phyloP scores from a whole-genome alignment of 2,888 invertebrate species.

The Diarsia mendica region DNA sequence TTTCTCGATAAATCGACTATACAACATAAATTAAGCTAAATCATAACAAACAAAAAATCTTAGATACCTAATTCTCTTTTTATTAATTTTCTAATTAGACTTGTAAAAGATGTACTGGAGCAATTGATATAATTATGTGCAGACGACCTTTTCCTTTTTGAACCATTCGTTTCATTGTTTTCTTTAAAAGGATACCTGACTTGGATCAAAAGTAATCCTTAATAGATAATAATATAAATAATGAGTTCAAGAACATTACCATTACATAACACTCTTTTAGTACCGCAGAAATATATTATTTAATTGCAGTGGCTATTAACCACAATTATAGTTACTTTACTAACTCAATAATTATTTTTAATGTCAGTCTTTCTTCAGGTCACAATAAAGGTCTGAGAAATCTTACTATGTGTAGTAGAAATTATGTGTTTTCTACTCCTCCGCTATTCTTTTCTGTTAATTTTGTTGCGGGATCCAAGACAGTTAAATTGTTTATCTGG shows the following conservation, averaged over 20 bases:
- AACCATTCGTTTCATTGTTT: not conserved
- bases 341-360: constrained; percentile 6
- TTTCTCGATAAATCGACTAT: no score
- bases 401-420: no score
- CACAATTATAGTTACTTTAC: constrained; percentile 22
- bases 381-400: not conserved
- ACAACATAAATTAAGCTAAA: no score
- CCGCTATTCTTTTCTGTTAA: no score
- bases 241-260: constrained; percentile 21
- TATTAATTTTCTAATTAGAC: not conserved
- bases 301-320: constrained; percentile 21
- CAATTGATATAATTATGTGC: not conserved
- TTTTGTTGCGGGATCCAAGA: no score
- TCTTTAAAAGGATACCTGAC: not conserved
- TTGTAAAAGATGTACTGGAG: not conserved
- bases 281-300: not conserved
- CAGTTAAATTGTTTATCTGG: no score
- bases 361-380: constrained; percentile 4
- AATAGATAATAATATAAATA: constrained; percentile 5
- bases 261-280: constrained; percentile 9
- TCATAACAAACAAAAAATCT: no score
- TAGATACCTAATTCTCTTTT: no score
- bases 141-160: not conserved
- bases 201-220: not conserved
- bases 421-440: no score